A percentile compares a stretch with the other conserved stretches of the same genome.
phyloP scores from a whole-genome alignment of 1,140 invertebrate species.

The Agrypnia vestita region DNA sequence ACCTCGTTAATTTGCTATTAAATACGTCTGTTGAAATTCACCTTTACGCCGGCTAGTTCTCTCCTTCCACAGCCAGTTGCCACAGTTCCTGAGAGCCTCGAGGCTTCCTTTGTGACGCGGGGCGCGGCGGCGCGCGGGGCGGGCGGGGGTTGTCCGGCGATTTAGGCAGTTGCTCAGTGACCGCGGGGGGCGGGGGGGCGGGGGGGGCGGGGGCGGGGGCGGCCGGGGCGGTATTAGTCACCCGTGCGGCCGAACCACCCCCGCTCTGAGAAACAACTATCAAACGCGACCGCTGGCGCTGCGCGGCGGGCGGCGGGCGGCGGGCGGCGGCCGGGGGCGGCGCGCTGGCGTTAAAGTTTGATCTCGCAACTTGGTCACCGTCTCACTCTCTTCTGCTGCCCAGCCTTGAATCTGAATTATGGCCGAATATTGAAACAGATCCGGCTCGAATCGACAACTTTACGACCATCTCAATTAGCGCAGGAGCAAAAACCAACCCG shows the following conservation, averaged over 20 bases:
- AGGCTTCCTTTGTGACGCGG: slow-evolving; percentile 28
- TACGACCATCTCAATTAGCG: too few relatives aligned
- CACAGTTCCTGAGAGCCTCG: slow-evolving; percentile 28
- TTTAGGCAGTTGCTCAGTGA: slow-evolving; percentile 36
- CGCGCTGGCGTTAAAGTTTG: background rate
- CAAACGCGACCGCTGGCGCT: slow-evolving; percentile 20
- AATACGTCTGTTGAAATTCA: slow-evolving; percentile 24
- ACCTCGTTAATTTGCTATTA: background rate
- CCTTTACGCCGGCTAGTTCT: background rate
- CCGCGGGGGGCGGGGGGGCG: slow-evolving; percentile 1
- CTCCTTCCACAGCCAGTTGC: slow-evolving; percentile 10
- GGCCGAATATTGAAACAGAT: too few relatives aligned
- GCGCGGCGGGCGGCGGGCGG: background rate
- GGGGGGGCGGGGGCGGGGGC: background rate
- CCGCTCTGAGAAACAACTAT: slow-evolving; percentile 25
- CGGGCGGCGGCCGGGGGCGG: background rate
- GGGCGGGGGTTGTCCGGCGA: slow-evolving; percentile 19
- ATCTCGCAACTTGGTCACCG: too few relatives aligned
- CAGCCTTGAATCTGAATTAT: too few relatives aligned
- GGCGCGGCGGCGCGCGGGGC: background rate
- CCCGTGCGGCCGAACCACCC: slow-evolving; percentile 1
- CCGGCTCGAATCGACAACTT: too few relatives aligned
- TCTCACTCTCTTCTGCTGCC: too few relatives aligned
- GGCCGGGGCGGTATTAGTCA: slow-evolving; percentile 22
- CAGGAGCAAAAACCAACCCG: too few relatives aligned